Base-by-base conservation (phyloP, 2,797 vertebrate species). In the Pipistrellus pipistrellus region DNA sequence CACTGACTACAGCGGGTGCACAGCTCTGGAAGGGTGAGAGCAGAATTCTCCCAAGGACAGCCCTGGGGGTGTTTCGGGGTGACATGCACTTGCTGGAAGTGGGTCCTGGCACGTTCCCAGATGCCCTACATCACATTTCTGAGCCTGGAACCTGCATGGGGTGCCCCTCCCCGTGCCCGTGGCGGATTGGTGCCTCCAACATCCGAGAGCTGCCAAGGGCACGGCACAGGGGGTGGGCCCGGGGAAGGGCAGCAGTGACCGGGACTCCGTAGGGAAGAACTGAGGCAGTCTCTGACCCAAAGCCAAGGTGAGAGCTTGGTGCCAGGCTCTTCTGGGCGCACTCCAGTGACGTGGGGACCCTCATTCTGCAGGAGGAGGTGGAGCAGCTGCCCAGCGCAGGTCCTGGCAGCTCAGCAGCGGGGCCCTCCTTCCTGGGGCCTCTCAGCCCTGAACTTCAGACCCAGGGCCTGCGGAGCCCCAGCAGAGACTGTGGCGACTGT, bases 231-330 rank as follows among this genome's bases (percentile, higher is more conserved):
- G 13, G 55, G 3, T 3, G 21, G 53, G 55, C 55, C 23, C 55
- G 9, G 18, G 10, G 18, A 10, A 44, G 7, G 9, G 38, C 4
- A 23, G 13, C 0, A n/a, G 32, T 21, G 57, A 30, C 25, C 1
- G 18, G 86, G 64, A 59, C 11, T 57, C 81, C 44, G 9, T 32
- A 90, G 64, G 80, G 62, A 87, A 77, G 72, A 87, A 48, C 30
- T 18, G 44, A 64, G 62, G 80, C 30, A 85, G 92, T 75, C 64
- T 46, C 62, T 48, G 73, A 85, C 44, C 41, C 59, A 88, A 72
- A 90, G 57, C 48, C 82, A 46, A 69, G 69, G 68, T 88, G n/a
- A 72, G 72, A 83, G 75, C n/a, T 44, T 51, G 44, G 41, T 73
- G 48, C 92, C 68, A n/a, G 30, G 4, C 44, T 84, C 69, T 77